These are phyloP conservation scores for Mesaphorura yosii DNA, from an alignment of 1,140 invertebrate genomes.

Conservation along the genomic window DNA sequence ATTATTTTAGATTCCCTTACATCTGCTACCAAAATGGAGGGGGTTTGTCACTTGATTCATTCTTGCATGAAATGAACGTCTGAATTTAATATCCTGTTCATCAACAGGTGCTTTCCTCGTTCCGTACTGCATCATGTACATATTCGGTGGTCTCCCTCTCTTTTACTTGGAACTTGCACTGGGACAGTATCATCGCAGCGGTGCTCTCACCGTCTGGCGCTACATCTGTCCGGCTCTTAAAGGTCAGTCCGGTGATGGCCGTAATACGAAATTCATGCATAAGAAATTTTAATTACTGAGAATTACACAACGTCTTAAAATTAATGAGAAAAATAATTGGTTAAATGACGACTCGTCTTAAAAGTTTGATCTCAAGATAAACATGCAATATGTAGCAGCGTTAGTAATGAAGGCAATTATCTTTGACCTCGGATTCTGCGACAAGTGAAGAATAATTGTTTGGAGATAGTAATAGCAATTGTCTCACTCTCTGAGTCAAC, in stretches of 20 bases:
- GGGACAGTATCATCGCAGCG: slow-evolving; percentile 82
- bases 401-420: too few species aligned
- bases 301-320: too few species aligned
- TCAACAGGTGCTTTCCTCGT: slow-evolving; percentile 80
- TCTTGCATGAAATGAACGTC: background rate
- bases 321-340: background rate
- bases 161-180: slow-evolving; percentile 91
- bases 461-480: too few species aligned
- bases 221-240: slow-evolving; percentile 91
- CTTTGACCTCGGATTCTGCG: too few species aligned
- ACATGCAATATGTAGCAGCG: too few species aligned
- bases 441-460: too few species aligned
- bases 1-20: slow-evolving; percentile 66
- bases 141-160: slow-evolving; percentile 80
- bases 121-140: slow-evolving; percentile 79
- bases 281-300: too few species aligned
- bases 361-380: too few species aligned
- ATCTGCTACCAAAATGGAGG: slow-evolving; percentile 70
- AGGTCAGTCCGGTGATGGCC: slow-evolving; percentile 59
- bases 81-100: background rate
- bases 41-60: slow-evolving; percentile 38
- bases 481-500: too few species aligned
- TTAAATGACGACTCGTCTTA: too few species aligned
- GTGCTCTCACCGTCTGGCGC: slow-evolving; percentile 87
- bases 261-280: background rate